Evolutionary conservation across 1,140 invertebrate species (phyloP).

Genomic region (Riptortus pedestris): DNA sequence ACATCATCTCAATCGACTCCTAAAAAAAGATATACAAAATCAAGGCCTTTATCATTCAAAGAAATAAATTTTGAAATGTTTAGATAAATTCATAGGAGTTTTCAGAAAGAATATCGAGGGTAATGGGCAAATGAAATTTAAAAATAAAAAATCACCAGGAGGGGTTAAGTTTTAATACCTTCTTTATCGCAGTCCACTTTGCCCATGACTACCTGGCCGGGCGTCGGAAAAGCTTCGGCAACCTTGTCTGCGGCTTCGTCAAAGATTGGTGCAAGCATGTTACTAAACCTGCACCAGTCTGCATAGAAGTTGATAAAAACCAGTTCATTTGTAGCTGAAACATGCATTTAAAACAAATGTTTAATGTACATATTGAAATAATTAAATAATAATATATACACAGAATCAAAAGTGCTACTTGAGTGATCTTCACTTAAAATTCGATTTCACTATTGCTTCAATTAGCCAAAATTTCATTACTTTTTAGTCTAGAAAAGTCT

Average conservation of each 20-base stretch:
- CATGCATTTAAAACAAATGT: slow-evolving; percentile 32
- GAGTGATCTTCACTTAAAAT: neutral
- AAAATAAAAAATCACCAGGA: neutral
- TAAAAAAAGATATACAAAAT: too few relatives aligned
- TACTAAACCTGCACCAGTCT: slow-evolving; percentile 94
- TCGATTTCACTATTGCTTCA: too few relatives aligned
- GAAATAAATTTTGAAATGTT: too few relatives aligned
- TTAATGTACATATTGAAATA: neutral
- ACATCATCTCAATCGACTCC: too few relatives aligned
- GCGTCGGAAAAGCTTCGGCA: slow-evolving; percentile 62
- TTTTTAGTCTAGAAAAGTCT: too few relatives aligned
- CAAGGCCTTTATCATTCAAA: too few relatives aligned
- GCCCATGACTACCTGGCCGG: slow-evolving; percentile 79
- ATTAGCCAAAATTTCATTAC: too few relatives aligned
- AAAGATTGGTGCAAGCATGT: slow-evolving; percentile 90
- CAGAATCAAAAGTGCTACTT: neutral
- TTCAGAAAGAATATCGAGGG: too few relatives aligned
- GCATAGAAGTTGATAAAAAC: slow-evolving; percentile 99
- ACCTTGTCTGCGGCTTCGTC: slow-evolving; percentile 90
- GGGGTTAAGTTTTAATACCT: slow-evolving; percentile 41
- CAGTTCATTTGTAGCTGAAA: slow-evolving; percentile 85
- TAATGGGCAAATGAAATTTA: too few relatives aligned
- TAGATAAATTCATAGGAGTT: too few relatives aligned
- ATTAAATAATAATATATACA: neutral
- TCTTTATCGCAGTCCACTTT: slow-evolving; percentile 96